phyloP scores from a whole-genome alignment of 2,113 vertebrate species.

The Microcebus tavaratra region DNA sequence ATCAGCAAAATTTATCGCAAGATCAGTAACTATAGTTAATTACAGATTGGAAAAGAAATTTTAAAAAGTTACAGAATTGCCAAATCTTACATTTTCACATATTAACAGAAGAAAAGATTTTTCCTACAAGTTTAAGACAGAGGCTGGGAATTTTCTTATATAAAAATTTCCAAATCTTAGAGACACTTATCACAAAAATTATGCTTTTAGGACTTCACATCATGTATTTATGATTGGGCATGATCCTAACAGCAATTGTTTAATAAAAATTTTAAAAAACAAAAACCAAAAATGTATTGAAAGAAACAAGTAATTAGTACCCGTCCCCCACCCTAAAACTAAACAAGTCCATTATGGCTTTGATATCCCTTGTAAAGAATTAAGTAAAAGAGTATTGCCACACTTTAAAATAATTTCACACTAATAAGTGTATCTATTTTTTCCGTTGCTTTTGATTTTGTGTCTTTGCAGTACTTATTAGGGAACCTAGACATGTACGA shows the following conservation, averaged over 20 bases:
- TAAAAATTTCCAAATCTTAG: slow-evolving; percentile 61
- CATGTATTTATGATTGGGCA: slow-evolving; percentile 70
- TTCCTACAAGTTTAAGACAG: slow-evolving; percentile 66
- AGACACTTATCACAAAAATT: slow-evolving; percentile 71
- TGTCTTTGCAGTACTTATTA: slow-evolving; percentile 91
- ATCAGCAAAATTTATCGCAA: slow-evolving; percentile 13
- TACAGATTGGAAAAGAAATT: background rate
- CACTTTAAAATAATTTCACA: slow-evolving; percentile 85
- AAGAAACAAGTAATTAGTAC: slow-evolving; percentile 64
- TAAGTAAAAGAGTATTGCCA: slow-evolving; percentile 90
- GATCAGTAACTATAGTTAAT: slow-evolving; percentile 35
- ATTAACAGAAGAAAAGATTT: slow-evolving; percentile 23
- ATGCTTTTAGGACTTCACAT: slow-evolving; percentile 77
- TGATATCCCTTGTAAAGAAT: slow-evolving; percentile 95
- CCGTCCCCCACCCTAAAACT: slow-evolving; percentile 62
- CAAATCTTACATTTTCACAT: slow-evolving; percentile 59
- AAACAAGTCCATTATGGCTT: slow-evolving; percentile 97
- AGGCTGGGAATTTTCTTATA: slow-evolving; percentile 51
- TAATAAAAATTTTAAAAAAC: slow-evolving; percentile 48
- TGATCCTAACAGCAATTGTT: slow-evolving; percentile 78
- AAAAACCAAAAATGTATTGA: slow-evolving; percentile 79
- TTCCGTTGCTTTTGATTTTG: slow-evolving; percentile 93
- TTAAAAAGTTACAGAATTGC: slow-evolving; percentile 31
- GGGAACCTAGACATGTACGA: slow-evolving; percentile 92
- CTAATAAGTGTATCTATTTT: slow-evolving; percentile 88